Base-by-base conservation (phyloP, 2,888 invertebrate genomes). In the Caenorhabditis afra region DNA sequence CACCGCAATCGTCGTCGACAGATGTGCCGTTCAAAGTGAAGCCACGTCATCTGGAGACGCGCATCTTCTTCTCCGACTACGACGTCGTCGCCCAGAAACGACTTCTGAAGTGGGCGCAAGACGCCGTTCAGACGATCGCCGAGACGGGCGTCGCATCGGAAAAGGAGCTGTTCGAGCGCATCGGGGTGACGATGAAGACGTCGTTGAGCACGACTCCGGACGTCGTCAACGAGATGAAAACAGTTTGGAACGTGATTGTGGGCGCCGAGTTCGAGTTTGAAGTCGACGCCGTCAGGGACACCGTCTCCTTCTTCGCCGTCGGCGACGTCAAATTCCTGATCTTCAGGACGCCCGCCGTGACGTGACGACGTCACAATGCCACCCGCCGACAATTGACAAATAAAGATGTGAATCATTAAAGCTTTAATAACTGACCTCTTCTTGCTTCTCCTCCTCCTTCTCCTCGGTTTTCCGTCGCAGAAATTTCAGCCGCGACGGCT, bases 401-500 rank as follows among this genome's bases (percentile, higher is more conserved):
- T 29, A 29, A 29, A 29, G 29, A 29, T 29, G 29, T 29, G 29
- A 29, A 29, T 29, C 29, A 29, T 29, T 29, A 22, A 22, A 49
- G 16, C 11, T 37, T 37, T 47, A 47, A 44, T 44, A 47, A 53
- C 50, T 12, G 14, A 41, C 11, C 16, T 45, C 68, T 37, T 74
- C 74, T 65, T 62, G 57, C n/a, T 75, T 73, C 3, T 68, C 70
- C 18, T 81, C 80, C 18, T 79, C 71, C 45, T 80, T 77, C 39
- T 74, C 66, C 41, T 79, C 81, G 0, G 62, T 68, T 50, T 78
- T 82, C 55, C 81, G 58, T 29, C 77, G 57, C 23, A 82, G 52
- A 68, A 84, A 84, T 18, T 75, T 71, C 37, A 81, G 50, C 49
- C 80, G 53, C 8, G 79, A 68, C 35, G 83, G 81, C 55, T 85